Percentiles rank a stretch among this genome's conserved stretches.
Evolutionary conservation across 2,797 vertebrate species (phyloP).

Genomic region (Esox lucius): DNA sequence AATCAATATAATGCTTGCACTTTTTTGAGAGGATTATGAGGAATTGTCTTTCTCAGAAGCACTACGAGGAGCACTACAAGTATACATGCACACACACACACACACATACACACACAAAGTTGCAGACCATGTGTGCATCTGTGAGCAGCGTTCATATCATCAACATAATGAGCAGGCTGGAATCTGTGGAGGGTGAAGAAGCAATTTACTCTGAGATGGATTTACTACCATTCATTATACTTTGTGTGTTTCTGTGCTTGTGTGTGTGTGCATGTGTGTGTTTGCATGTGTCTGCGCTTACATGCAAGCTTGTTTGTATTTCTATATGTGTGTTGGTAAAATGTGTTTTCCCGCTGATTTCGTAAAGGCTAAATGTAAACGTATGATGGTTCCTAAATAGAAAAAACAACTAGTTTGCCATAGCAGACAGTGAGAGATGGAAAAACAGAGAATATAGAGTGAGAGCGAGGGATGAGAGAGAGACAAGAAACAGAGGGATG

Average conservation of each 20-base stretch:
- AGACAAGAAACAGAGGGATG: slow-evolving; percentile 10
- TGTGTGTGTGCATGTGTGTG: slow-evolving; percentile 12
- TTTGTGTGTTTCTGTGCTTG: slow-evolving; percentile 33
- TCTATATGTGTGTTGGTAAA: not conserved
- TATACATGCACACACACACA: slow-evolving; percentile 1
- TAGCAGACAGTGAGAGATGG: slow-evolving; percentile 3
- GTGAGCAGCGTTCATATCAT: slow-evolving; percentile 70
- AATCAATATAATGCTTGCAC: too few relatives aligned
- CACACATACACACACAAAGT: slow-evolving; percentile 21
- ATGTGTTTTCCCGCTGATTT: not conserved
- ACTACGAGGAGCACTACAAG: not conserved
- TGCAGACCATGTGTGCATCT: slow-evolving; percentile 66
- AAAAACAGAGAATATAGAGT: slow-evolving; percentile 2
- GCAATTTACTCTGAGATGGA: slow-evolving; percentile 75
- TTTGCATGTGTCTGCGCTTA: not conserved
- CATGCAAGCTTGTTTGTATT: not conserved
- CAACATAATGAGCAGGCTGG: slow-evolving; percentile 72
- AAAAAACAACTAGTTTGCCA: too few relatives aligned
- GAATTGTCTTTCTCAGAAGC: too few relatives aligned
- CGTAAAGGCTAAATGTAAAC: not conserved
- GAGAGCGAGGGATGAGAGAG: slow-evolving; percentile 25
- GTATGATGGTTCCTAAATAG: not conserved
- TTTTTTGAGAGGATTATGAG: too few relatives aligned
- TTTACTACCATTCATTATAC: slow-evolving; percentile 74
- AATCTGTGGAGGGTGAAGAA: slow-evolving; percentile 78